Percentiles rank a stretch among this genome's conserved stretches.
phyloP scores from a whole-genome alignment of 2,888 invertebrate species.

The Drosophila kuntzei region DNA sequence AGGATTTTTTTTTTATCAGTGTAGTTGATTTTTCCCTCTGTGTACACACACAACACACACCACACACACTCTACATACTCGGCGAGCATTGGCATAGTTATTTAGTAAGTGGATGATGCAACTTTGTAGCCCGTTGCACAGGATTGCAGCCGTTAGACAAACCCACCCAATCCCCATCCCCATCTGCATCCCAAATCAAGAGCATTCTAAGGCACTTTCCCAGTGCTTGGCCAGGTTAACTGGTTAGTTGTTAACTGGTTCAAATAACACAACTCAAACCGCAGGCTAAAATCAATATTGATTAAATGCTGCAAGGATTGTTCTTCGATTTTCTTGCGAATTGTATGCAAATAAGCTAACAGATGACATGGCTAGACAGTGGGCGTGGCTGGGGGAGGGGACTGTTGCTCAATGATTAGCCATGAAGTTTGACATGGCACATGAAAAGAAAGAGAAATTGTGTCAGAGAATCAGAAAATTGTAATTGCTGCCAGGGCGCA shows the following conservation, averaged over 20 bases:
- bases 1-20: too few relatives aligned
- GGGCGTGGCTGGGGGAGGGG: conserved; percentile 30
- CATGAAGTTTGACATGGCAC: conserved; percentile 17
- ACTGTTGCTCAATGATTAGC: conserved; percentile 32
- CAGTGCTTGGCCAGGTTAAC: conserved; percentile 18
- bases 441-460: conserved; percentile 53
- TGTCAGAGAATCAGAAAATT: conserved; percentile 51
- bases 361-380: conserved; percentile 26
- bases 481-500: conserved; percentile 40
- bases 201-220: conserved; percentile 34
- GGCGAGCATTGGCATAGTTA: conserved; percentile 37
- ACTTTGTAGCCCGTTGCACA: conserved; percentile 61
- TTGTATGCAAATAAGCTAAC: conserved; percentile 19
- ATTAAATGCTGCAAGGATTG: conserved; percentile 31
- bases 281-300: conserved; percentile 23
- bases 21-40: too few relatives aligned
- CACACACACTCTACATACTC: not conserved
- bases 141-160: conserved; percentile 27
- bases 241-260: conserved; percentile 50
- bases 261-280: conserved; percentile 25
- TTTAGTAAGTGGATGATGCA: conserved; percentile 42
- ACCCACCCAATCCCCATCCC: not conserved
- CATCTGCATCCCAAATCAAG: not conserved
- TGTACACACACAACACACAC: conserved; percentile 22
- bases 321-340: conserved; percentile 3